Conservation (phyloP, 2,797 vertebrate species). For the Thaleichthys pacificus region DNA sequence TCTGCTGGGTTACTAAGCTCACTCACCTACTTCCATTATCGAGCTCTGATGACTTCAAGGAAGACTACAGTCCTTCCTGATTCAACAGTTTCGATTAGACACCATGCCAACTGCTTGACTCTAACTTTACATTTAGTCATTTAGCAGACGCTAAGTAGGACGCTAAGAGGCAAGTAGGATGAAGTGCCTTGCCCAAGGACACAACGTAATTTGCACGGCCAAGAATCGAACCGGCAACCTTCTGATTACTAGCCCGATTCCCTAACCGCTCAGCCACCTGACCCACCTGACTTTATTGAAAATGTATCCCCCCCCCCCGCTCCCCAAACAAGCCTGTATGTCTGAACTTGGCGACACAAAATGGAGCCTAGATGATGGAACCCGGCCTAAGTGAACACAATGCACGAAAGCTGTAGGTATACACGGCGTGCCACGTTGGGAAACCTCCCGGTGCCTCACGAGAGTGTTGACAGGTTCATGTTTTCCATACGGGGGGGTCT, state of each 20-base stretch:
- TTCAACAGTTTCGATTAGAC: background rate
- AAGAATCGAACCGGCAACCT: no score
- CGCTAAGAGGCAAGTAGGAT: no score
- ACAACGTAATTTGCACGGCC: no score
- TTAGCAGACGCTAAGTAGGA: no score
- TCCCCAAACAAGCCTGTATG: no score
- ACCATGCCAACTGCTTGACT: background rate
- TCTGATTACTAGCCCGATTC: no score
- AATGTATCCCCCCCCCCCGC: background rate
- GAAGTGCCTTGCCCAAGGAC: no score
- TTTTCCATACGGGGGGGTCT: conserved; percentile 10
- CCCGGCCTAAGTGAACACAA: background rate
- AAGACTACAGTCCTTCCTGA: background rate
- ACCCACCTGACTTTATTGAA: no score
- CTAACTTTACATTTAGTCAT: no score
- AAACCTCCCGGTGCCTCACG: background rate
- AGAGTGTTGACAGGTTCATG: conserved; percentile 29
- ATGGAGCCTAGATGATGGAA: background rate
- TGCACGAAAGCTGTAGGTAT: background rate
- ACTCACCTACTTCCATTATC: conserved; percentile 42
- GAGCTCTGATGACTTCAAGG: conserved; percentile 27
- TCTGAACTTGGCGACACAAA: no score
- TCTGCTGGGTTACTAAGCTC: conserved; percentile 30
- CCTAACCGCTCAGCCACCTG: no score
- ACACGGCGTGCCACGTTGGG: background rate